phyloP scores from a whole-genome alignment of 1,140 invertebrate genomes.

The Drosophila melanica region DNA sequence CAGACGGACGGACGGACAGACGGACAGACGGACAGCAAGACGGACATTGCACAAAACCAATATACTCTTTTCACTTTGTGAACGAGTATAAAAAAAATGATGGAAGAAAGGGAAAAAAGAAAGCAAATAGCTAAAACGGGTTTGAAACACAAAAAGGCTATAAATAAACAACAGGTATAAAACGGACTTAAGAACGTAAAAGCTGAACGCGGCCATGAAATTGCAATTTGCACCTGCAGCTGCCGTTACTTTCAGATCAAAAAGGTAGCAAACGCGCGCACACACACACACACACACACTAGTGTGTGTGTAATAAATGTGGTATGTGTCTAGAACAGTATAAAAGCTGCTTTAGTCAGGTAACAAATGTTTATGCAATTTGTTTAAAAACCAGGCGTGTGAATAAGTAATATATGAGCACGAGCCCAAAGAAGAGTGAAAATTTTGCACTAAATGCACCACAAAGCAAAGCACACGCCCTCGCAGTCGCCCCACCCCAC shows the following conservation, averaged over 20 bases:
- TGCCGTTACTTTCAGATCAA: neutral
- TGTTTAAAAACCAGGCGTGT: conserved; percentile 46
- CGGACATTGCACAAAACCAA: too few relatives aligned
- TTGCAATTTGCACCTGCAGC: conserved; percentile 38
- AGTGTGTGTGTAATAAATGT: neutral
- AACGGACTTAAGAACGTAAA: conserved; percentile 62
- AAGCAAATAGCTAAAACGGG: conserved; percentile 38
- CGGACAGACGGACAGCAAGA: too few relatives aligned
- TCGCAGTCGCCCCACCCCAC: neutral
- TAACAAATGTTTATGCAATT: conserved; percentile 69
- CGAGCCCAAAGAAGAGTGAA: conserved; percentile 37
- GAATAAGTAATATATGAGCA: conserved; percentile 52
- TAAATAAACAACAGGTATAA: conserved; percentile 76
- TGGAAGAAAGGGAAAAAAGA: conserved; percentile 19
- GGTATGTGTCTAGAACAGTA: conserved; percentile 20
- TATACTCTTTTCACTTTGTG: too few relatives aligned
- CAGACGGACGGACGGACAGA: too few relatives aligned
- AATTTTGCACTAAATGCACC: conserved; percentile 44
- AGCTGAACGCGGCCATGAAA: conserved; percentile 49
- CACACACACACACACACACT: conserved; percentile 2
- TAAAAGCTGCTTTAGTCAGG: conserved; percentile 48
- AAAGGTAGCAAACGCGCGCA: neutral
- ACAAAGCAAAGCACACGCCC: conserved; percentile 36
- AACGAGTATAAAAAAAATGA: too few relatives aligned
- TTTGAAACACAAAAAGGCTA: conserved; percentile 24